phyloP scores from a whole-genome alignment of 2,797 vertebrate genomes.

The Champsocephalus esox region DNA sequence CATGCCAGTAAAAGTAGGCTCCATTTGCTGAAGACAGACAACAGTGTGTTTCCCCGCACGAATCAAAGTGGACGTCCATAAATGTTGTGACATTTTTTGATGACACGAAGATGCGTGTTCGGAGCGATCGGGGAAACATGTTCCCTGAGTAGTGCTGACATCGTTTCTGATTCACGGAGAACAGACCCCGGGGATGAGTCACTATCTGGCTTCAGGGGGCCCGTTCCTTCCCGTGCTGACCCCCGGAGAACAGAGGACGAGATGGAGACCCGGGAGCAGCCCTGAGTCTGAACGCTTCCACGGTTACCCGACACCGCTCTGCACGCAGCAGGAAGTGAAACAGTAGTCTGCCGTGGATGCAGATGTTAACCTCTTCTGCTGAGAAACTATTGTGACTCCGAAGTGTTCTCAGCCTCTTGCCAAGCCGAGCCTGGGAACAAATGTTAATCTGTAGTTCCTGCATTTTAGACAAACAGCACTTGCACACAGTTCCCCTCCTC shows the following conservation, averaged over 20 bases:
- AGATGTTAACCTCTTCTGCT: slow-evolving; percentile 48
- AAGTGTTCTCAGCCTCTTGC: slow-evolving; percentile 29
- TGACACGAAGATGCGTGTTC: slow-evolving; percentile 33
- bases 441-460: not conserved
- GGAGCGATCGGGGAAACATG: slow-evolving; percentile 35
- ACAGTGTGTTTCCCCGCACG: not conserved
- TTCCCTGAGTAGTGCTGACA: slow-evolving; percentile 35
- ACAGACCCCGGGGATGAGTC: slow-evolving; percentile 53
- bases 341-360: slow-evolving; percentile 38
- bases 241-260: slow-evolving; percentile 3
- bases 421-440: not conserved
- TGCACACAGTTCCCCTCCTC: not conserved
- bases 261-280: not conserved
- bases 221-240: slow-evolving; percentile 53
- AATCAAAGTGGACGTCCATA: slow-evolving; percentile 2
- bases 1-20: slow-evolving; percentile 18
- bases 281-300: not conserved
- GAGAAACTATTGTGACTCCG: slow-evolving; percentile 46
- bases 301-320: not conserved
- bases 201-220: slow-evolving; percentile 33
- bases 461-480: slow-evolving; percentile 1
- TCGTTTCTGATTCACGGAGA: slow-evolving; percentile 53
- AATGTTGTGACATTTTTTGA: slow-evolving; percentile 35
- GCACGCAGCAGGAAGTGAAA: slow-evolving; percentile 29
- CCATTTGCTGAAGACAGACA: slow-evolving; percentile 7